Percentiles rank a stretch among this genome's conserved stretches.
Conservation (phyloP, 2,888 invertebrate species). For the Ferdinandea cuprea region DNA sequence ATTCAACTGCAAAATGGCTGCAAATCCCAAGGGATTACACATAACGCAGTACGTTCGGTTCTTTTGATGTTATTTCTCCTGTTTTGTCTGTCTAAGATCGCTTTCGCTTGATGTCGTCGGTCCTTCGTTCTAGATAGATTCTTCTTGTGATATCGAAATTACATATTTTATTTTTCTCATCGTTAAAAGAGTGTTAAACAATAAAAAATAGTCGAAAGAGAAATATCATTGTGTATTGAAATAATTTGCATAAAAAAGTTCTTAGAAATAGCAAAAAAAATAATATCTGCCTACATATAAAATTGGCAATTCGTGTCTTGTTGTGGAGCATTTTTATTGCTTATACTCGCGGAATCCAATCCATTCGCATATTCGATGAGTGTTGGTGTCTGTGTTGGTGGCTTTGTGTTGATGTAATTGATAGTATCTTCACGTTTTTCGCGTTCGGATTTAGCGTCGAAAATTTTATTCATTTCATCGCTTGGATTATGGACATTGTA, state of each 20-base stretch:
- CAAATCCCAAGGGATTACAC: conserved; percentile 50
- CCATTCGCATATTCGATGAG: conserved; percentile 24
- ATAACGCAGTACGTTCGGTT: conserved; percentile 18
- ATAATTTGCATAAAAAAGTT: conserved; percentile 53
- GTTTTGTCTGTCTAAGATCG: conserved; percentile 7
- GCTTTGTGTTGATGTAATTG: conserved; percentile 50
- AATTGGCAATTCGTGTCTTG: conserved; percentile 62
- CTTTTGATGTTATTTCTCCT: not conserved
- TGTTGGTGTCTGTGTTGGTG: conserved; percentile 25
- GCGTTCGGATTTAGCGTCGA: conserved; percentile 50
- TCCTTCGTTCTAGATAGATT: conserved; percentile 29
- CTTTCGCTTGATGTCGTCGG: conserved; percentile 7
- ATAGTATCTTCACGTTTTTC: conserved; percentile 62
- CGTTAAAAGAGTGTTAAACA: conserved; percentile 23
- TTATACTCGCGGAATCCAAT: conserved; percentile 50
- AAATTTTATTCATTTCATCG: conserved; percentile 56
- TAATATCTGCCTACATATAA: conserved; percentile 17
- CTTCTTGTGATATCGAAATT: conserved; percentile 20
- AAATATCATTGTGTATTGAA: conserved; percentile 18
- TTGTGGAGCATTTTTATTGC: conserved; percentile 66
- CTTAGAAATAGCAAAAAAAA: conserved; percentile 36
- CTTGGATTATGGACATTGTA: conserved; percentile 50
- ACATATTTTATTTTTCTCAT: not conserved
- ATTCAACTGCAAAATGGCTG: conserved; percentile 64
- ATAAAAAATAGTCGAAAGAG: conserved; percentile 14